A percentile compares a stretch with the other conserved stretches of the same genome.
These are phyloP conservation scores for Neodon shergylaensis DNA, from an alignment of 2,113 vertebrate genomes.

Conservation along the genomic window DNA sequence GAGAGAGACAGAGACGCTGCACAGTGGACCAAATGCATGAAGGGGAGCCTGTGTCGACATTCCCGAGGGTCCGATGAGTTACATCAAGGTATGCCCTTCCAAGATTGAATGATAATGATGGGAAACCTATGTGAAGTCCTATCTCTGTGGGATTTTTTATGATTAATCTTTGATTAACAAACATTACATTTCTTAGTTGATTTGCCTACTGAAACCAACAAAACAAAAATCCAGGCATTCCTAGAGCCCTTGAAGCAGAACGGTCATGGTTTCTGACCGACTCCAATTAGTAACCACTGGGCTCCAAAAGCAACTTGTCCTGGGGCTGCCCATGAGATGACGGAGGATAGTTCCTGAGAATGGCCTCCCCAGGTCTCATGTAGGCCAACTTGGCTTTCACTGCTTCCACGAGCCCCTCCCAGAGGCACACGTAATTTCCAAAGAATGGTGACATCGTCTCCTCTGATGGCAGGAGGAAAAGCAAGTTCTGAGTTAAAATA, in stretches of 20 bases:
- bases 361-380: not conserved
- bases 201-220: conserved; percentile 48
- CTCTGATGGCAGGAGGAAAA: not conserved
- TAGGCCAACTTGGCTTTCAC: not conserved
- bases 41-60: not conserved
- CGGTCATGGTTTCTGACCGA: not conserved
- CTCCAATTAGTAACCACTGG: conserved; percentile 57
- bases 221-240: conserved; percentile 71
- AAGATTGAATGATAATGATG: not conserved
- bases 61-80: not conserved
- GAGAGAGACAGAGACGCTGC: not conserved
- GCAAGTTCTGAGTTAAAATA: not conserved
- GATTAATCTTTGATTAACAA: conserved; percentile 49
- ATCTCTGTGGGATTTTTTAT: not conserved
- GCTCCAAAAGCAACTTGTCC: not conserved
- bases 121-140: not conserved
- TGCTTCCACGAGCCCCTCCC: not conserved
- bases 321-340: not conserved
- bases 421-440: not conserved
- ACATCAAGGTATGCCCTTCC: not conserved
- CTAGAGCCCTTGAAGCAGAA: conserved; percentile 59
- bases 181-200: conserved; percentile 55
- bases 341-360: not conserved
- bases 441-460: not conserved
- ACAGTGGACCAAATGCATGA: not conserved